These are phyloP conservation scores for Gymnodraco acuticeps DNA, from an alignment of 2,797 vertebrate genomes.

Conservation along the genomic window DNA sequence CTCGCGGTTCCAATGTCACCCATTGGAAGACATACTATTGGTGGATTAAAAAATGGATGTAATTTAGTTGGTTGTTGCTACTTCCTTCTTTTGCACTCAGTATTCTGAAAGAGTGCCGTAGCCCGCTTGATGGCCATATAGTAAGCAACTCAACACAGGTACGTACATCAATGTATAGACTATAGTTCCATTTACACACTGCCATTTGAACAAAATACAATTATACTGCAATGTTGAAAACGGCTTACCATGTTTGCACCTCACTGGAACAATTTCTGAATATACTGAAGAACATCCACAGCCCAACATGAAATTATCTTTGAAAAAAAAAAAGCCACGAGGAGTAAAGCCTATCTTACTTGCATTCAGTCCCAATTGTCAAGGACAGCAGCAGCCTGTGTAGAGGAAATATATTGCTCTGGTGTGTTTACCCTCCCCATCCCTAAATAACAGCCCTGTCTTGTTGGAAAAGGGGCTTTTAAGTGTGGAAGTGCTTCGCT, in stretches of 20 bases:
- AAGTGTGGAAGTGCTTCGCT: constrained; percentile 81
- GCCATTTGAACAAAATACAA: constrained; percentile 18
- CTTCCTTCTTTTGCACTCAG: not conserved
- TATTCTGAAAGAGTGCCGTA: not conserved
- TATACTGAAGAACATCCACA: constrained; percentile 21
- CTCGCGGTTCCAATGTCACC: constrained; percentile 3
- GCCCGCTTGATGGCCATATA: constrained; percentile 4
- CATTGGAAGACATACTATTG: not conserved
- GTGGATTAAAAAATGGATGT: not conserved
- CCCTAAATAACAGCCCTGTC: constrained; percentile 85
- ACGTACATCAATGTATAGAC: not conserved
- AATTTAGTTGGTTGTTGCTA: not conserved
- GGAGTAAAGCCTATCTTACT: constrained; percentile 55
- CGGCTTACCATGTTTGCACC: constrained; percentile 23
- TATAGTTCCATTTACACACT: not conserved
- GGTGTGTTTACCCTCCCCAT: constrained; percentile 75
- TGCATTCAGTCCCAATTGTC: constrained; percentile 66
- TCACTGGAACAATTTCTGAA: constrained; percentile 15
- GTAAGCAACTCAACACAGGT: not conserved
- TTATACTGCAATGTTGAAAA: not conserved
- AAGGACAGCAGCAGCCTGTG: constrained; percentile 69
- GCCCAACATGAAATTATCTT: constrained; percentile 35
- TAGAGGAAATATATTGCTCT: constrained; percentile 66
- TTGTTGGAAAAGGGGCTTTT: constrained; percentile 83
- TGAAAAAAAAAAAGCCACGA: not conserved